Percentiles rank a stretch among this genome's conserved stretches.
phyloP scores from a whole-genome alignment of 2,888 invertebrate species.

The Macroteleia sp. region DNA sequence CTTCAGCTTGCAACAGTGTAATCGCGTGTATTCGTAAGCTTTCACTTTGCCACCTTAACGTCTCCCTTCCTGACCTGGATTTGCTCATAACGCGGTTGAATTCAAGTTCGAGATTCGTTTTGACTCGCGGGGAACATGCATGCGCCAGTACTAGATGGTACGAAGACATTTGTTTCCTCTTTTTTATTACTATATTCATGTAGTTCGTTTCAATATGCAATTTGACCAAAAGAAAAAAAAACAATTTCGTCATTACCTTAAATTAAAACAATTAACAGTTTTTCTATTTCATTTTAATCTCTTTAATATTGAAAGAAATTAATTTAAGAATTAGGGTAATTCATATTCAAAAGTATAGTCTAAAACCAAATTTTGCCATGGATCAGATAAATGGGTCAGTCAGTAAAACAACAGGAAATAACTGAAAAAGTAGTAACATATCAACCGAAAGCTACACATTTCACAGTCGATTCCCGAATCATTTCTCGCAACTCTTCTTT shows the following conservation, averaged over 20 bases:
- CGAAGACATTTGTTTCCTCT: slow-evolving; percentile 1
- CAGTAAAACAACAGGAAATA: not conserved
- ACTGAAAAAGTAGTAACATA: slow-evolving; percentile 21
- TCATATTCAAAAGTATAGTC: no score
- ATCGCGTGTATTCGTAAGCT: slow-evolving; percentile 41
- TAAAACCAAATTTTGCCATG: no score
- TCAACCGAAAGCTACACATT: slow-evolving; percentile 23
- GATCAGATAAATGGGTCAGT: slow-evolving; percentile 17
- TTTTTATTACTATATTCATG: slow-evolving; percentile 23
- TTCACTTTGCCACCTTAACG: slow-evolving; percentile 35
- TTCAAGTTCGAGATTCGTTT: slow-evolving; percentile 39
- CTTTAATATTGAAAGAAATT: no score
- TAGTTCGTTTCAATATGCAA: no score
- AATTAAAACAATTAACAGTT: no score
- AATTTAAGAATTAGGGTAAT: no score
- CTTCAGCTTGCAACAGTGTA: slow-evolving; percentile 31
- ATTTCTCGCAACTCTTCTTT: slow-evolving; percentile 41
- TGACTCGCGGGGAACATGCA: not conserved
- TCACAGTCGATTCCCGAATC: slow-evolving; percentile 41
- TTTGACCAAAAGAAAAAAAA: no score
- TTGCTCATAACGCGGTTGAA: slow-evolving; percentile 8
- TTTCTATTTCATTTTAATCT: no score
- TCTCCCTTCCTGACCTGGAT: slow-evolving; percentile 24
- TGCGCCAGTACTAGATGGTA: not conserved
- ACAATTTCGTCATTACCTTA: no score